phyloP scores from a whole-genome alignment of 2,797 vertebrate species.

The Gobio occitaniae region DNA sequence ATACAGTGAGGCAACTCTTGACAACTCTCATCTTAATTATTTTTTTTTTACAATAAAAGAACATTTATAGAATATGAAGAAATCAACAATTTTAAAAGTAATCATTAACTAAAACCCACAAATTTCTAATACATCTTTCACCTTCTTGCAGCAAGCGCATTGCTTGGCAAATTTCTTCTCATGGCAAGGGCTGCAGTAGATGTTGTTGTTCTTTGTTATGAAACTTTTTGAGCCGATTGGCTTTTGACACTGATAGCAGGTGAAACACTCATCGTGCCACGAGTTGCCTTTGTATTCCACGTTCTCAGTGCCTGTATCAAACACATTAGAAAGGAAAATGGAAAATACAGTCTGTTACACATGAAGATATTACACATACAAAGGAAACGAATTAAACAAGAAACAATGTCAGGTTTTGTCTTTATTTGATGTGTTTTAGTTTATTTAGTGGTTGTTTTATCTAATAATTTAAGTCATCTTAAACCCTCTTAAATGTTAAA shows the following conservation, averaged over 20 bases:
- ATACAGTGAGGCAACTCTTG: background rate
- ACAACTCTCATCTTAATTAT: background rate
- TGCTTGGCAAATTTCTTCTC: constrained; percentile 94
- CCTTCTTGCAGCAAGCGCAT: constrained; percentile 92
- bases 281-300: constrained; percentile 95
- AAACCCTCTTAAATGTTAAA: background rate
- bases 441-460: background rate
- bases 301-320: constrained; percentile 84
- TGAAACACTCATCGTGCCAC: constrained; percentile 97
- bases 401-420: background rate
- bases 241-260: constrained; percentile 89
- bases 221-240: constrained; percentile 93
- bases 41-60: background rate
- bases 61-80: background rate
- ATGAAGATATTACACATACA: background rate
- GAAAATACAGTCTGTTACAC: background rate
- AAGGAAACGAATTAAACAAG: background rate
- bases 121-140: constrained; percentile 55
- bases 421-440: background rate
- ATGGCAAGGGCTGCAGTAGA: constrained; percentile 91
- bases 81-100: background rate
- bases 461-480: background rate
- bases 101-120: background rate
- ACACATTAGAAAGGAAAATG: background rate
- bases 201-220: constrained; percentile 89